Evolutionary conservation across 2,797 vertebrate species (phyloP), one percentile per base, ranked within the genome.

Genomic region (Malurus leucopterus): DNA sequence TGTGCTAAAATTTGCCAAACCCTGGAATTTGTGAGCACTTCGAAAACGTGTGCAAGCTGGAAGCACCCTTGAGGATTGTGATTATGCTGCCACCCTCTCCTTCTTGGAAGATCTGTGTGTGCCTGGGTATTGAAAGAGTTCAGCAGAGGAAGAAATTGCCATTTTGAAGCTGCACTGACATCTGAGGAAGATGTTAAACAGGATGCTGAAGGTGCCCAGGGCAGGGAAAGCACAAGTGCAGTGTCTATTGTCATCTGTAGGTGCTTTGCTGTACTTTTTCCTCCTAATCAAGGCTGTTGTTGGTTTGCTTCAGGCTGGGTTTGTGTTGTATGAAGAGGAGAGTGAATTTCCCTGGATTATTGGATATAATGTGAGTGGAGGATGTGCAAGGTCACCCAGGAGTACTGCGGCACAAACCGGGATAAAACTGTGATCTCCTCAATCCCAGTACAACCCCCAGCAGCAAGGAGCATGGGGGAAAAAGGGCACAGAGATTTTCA

Each of bases 401-500:
- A n/a, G n/a, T n/a, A n/a, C n/a, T n/a, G n/a, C n/a, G n/a, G n/a
- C n/a, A n/a, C n/a, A n/a, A n/a, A n/a, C n/a, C 0, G 21, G 24
- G 27, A 43, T 40, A 46, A 58, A 67, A 30, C 20, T 51, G 32
- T 40, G 19, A 43, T 65, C 32, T 58, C 20, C 21, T 79, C 44
- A 44, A 15, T 46, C 15, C n/a, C 68, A 29, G 11, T 41, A 22
- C 27, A 36, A 16, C 40, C 53, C 57, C 22, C 53, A 76, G 10
- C 24, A 74, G 7, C 44, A 71, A 30, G 63, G 24, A 73, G 17
- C 11, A 11, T 7, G 8, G 3, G 2, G 3, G 9, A 5, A 0
- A 41, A 67, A 74, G n/a, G 22, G 7, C 19, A 44, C 7, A 65
- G 32, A 58, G 32, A 44, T 69, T 73, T 82, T 30, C 20, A 65